These are phyloP conservation scores for Dendrolimus kikuchii DNA, from an alignment of 1,140 invertebrate species.

Conservation along the genomic window DNA sequence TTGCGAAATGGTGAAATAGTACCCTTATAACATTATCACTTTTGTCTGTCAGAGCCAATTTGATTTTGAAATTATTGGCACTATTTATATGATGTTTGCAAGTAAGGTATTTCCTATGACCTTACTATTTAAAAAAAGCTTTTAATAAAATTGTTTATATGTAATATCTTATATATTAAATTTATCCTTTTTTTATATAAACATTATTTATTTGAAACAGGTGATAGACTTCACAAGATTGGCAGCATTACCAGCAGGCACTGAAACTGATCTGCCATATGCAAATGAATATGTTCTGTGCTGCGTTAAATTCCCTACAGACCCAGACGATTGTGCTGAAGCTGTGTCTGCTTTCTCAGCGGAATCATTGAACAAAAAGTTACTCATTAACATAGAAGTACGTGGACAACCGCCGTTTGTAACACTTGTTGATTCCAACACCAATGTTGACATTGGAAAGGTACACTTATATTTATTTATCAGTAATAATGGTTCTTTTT, in stretches of 20 bases:
- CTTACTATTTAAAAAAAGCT: too few species aligned
- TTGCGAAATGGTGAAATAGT: too few species aligned
- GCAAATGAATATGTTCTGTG: conserved; percentile 91
- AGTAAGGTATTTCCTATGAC: too few species aligned
- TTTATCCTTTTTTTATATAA: neutral
- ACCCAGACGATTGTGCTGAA: conserved; percentile 86
- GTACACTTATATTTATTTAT: conserved; percentile 29
- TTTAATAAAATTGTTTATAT: too few species aligned
- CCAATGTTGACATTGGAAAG: conserved; percentile 88
- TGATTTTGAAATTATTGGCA: too few species aligned
- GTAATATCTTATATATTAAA: neutral
- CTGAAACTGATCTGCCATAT: conserved; percentile 82
- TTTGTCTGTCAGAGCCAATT: too few species aligned
- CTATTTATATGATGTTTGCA: too few species aligned
- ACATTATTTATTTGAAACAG: conserved; percentile 23
- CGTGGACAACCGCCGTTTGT: conserved; percentile 78
- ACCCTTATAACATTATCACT: too few species aligned
- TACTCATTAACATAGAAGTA: conserved; percentile 83
- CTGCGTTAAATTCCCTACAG: conserved; percentile 86
- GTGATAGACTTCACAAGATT: conserved; percentile 72
- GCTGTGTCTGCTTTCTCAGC: conserved; percentile 80
- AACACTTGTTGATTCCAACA: conserved; percentile 80
- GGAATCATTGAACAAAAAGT: conserved; percentile 77
- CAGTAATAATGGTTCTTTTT: neutral
- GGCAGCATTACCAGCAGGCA: conserved; percentile 86